phyloP scores from a whole-genome alignment of 2,888 invertebrate species.

The Tenthredo mesomela region DNA sequence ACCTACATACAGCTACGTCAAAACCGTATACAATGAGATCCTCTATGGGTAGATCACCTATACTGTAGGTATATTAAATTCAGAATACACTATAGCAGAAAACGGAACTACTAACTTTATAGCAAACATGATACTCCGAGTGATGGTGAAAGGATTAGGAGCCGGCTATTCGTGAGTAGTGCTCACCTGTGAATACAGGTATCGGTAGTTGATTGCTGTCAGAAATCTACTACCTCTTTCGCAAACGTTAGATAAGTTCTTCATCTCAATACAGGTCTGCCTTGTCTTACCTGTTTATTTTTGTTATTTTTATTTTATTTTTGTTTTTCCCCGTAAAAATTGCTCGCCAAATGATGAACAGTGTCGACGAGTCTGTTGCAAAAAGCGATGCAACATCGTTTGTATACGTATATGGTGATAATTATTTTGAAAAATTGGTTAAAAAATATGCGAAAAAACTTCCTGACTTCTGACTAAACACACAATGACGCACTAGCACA shows the following conservation, averaged over 20 bases:
- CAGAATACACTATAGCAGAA: neutral
- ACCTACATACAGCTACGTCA: conserved; percentile 4
- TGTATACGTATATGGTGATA: neutral
- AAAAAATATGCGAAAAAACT: neutral
- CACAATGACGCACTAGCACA: conserved; percentile 4
- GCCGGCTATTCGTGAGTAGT: conserved; percentile 5
- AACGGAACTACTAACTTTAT: conserved; percentile 39
- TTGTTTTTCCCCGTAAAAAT: neutral
- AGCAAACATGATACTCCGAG: conserved; percentile 24
- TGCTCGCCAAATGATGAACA: neutral
- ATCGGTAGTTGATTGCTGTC: conserved; percentile 6
- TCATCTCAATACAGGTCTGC: conserved; percentile 18
- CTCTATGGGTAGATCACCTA: conserved; percentile 39
- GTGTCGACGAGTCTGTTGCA: neutral
- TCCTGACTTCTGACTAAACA: conserved; percentile 23
- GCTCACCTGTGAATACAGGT: conserved; percentile 33
- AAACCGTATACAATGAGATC: conserved; percentile 43
- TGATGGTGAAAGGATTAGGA: conserved; percentile 49
- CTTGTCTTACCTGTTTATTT: neutral
- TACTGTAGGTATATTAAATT: neutral
- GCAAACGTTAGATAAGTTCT: conserved; percentile 30
- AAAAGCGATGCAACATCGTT: neutral
- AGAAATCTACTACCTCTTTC: conserved; percentile 18
- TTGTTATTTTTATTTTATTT: neutral
- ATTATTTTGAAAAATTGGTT: neutral